Conservation (phyloP, 2,113 vertebrate species). For the Bufo gargarizans region DNA sequence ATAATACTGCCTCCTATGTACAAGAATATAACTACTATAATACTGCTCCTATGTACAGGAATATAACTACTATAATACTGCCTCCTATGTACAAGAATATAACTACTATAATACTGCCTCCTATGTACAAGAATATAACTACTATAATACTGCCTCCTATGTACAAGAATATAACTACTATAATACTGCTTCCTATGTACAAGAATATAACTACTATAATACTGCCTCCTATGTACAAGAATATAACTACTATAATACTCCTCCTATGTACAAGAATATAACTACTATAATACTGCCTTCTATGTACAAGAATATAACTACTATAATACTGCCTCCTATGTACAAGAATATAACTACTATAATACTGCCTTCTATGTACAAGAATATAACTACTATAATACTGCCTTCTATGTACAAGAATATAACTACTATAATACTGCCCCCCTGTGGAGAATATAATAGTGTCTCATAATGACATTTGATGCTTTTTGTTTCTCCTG, state of each 20-base stretch:
- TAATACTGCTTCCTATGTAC: constrained; percentile 3
- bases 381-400: constrained; percentile 17
- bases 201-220: constrained; percentile 23
- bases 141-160: constrained; percentile 20
- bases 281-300: constrained; percentile 7
- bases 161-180: constrained; percentile 12
- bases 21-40: constrained; percentile 13
- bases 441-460: not conserved
- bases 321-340: constrained; percentile 13
- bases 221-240: constrained; percentile 5
- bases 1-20: constrained; percentile 9
- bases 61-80: constrained; percentile 22
- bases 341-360: constrained; percentile 20
- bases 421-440: constrained; percentile 27
- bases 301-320: constrained; percentile 17
- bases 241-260: constrained; percentile 22
- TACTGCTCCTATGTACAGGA: not conserved
- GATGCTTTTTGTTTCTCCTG: too few relatives aligned
- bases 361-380: constrained; percentile 1
- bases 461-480: not conserved
- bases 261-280: constrained; percentile 10
- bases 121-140: constrained; percentile 16
- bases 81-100: constrained; percentile 9
- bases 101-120: constrained; percentile 15
- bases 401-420: constrained; percentile 4